Conservation (phyloP, 2,113 vertebrate species). For the Catharus fuscescens region DNA sequence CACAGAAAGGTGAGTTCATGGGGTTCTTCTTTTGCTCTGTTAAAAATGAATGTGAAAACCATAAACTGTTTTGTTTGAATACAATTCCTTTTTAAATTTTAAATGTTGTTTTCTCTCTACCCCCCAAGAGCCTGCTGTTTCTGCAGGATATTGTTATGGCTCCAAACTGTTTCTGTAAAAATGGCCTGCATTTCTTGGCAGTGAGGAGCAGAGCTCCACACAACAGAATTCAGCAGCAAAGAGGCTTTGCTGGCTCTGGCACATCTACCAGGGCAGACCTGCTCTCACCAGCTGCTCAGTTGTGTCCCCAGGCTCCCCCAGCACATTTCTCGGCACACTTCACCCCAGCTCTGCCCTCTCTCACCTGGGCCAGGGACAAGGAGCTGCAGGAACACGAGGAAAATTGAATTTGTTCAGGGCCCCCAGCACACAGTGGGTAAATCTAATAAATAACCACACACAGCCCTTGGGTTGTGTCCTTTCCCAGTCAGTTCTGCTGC, state of each 20-base stretch:
- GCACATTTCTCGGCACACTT: rapidly evolving
- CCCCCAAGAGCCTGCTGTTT: neutral
- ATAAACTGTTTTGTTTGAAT: neutral
- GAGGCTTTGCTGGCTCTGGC: neutral
- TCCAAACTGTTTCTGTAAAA: neutral
- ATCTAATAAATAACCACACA: neutral
- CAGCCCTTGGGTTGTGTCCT: neutral
- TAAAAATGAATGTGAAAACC: neutral
- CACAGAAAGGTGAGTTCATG: neutral
- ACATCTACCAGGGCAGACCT: neutral
- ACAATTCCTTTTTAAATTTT: neutral
- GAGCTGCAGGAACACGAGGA: neutral
- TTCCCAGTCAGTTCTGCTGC: neutral
- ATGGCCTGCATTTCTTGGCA: neutral
- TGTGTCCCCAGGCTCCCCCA: neutral
- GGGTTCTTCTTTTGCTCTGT: neutral
- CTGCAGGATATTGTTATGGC: neutral
- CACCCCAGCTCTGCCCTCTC: rapidly evolving
- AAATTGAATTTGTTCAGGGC: neutral
- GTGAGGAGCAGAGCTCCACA: neutral
- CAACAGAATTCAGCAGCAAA: neutral
- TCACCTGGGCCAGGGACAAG: neutral
- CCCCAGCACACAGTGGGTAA: neutral
- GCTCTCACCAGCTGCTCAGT: neutral
- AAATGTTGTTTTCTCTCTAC: neutral